Evolutionary conservation across 2,113 vertebrate genomes (phyloP).

Genomic region (Lucifuga dentata): DNA sequence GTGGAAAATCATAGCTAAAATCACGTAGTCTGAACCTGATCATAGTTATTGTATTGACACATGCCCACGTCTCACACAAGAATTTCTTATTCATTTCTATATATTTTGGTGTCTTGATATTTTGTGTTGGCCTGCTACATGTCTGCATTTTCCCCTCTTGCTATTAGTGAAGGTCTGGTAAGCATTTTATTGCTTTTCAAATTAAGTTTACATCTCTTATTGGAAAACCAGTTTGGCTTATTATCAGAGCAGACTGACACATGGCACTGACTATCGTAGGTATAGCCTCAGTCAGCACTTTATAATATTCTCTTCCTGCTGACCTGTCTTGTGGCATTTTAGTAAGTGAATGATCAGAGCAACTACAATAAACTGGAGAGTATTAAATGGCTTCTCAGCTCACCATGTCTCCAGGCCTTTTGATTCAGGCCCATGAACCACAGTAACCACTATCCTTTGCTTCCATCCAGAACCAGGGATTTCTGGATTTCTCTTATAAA

Average conservation of each 20-base stretch:
- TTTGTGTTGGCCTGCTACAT: constrained; percentile 16
- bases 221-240: constrained; percentile 48
- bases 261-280: constrained; percentile 50
- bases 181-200: constrained; percentile 43
- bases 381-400: constrained; percentile 71
- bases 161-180: constrained; percentile 30
- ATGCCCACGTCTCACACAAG: not conserved
- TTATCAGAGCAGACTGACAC: constrained; percentile 58
- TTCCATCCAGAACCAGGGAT: constrained; percentile 46
- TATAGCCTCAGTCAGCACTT: constrained; percentile 68
- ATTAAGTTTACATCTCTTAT: constrained; percentile 26
- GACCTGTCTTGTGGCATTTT: constrained; percentile 66
- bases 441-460: constrained; percentile 65
- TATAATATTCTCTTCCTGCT: constrained; percentile 68
- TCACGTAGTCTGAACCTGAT: too few species aligned
- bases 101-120: constrained; percentile 13
- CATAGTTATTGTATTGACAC: too few species aligned
- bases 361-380: constrained; percentile 64
- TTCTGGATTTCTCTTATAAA: constrained; percentile 53
- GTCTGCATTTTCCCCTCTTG: constrained; percentile 19
- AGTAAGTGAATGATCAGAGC: constrained; percentile 74
- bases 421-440: constrained; percentile 62
- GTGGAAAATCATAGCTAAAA: too few species aligned
- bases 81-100: constrained; percentile 13
- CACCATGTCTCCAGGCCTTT: constrained; percentile 57